Base-by-base conservation (phyloP, 64 coral and sea anemone genomes). In the Catalaphyllia jardinei region DNA sequence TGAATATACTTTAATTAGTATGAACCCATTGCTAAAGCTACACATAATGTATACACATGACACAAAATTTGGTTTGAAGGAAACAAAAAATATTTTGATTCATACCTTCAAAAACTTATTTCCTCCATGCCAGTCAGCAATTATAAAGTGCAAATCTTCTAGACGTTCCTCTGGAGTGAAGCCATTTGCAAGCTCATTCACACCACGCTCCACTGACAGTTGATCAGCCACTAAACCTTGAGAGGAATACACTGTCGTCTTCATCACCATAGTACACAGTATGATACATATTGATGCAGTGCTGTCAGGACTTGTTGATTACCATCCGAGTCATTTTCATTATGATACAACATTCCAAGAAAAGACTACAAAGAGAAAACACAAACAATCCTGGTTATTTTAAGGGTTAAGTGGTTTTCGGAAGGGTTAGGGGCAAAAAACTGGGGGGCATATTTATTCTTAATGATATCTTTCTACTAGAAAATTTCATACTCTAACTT, bases 171-270 rank as follows among this genome's bases (percentile, higher is more conserved):
- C 76, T 29, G 88, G 33, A 17, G 88, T 62, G 72, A 89, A 72
- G 25, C 88, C 88, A 79, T 89, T 89, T 35, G 59, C 19, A 8
- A 89, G 19, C 18, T 60, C 76, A 89, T 89, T 89, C 60, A 89
- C 87, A 18, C 29, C 87, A 22, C 87, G 25, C 50, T 89, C 87
- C 18, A 73, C 87, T 79, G 87, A 79, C 15, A 89, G 73, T n/a
- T 89, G 87, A 67, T 89, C 87, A 89, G 75, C 87, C 22, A 74
- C 87, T 61, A 65, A 39, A 65, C 86, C 86, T 75, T 88, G 86
- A n/a, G 73, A 73, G 38, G 72, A 63, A 88, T 61, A 88, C 35
- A 88, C 75, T 88, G 59, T 77, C 55, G 24, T 88, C 73, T 28
- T 28, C 46, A 76, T 75, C 17, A 61, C 72, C 75, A 61, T 77